Percentiles rank a stretch among this genome's conserved stretches.
These are phyloP conservation scores for Sphyrna mokarran DNA, from an alignment of 2,113 vertebrate genomes.

Conservation along the genomic window DNA sequence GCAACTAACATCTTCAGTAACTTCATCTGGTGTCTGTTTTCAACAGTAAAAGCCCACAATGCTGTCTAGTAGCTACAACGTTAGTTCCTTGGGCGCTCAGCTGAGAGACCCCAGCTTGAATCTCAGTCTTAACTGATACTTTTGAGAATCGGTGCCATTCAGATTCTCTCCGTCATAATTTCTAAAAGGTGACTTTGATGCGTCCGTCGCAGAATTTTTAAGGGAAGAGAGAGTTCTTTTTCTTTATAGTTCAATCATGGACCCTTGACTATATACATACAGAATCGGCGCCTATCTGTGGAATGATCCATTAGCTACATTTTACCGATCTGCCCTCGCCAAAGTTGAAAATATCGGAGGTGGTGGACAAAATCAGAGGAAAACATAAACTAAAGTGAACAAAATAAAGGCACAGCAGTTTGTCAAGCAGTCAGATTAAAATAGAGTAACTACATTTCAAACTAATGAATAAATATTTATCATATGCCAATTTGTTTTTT, in stretches of 20 bases:
- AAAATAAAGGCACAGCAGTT: not conserved
- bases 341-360: not conserved
- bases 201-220: not conserved
- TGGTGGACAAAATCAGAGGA: not conserved
- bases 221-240: not conserved
- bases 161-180: not conserved
- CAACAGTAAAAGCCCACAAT: not conserved
- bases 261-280: not conserved
- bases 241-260: not conserved
- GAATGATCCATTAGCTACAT: not conserved
- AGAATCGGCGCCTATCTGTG: not conserved
- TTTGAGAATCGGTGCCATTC: not conserved
- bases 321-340: not conserved
- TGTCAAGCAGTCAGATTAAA: not conserved
- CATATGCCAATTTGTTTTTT: not conserved
- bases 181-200: not conserved
- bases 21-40: conserved; percentile 3
- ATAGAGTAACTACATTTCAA: not conserved
- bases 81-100: not conserved
- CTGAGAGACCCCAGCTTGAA: not conserved
- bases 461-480: not conserved
- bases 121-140: not conserved
- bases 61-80: not conserved
- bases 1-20: conserved; percentile 83
- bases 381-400: not conserved